Evolutionary conservation across 2,113 vertebrate genomes (phyloP).

Genomic region (Meriones unguiculatus): DNA sequence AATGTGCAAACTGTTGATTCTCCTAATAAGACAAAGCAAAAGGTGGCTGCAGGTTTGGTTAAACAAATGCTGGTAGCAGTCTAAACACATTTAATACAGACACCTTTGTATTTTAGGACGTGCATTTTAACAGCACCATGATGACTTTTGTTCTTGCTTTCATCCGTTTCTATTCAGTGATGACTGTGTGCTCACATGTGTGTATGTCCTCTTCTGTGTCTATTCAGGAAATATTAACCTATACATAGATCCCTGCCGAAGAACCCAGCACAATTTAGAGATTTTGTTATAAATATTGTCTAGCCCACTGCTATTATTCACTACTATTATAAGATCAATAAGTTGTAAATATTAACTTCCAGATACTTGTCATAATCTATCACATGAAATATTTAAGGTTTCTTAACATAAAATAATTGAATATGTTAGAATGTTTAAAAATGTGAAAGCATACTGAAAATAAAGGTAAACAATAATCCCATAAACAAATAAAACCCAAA

Average conservation of each 20-base stretch:
- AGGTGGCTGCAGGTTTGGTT: background rate
- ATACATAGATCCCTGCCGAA: background rate
- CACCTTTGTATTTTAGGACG: background rate
- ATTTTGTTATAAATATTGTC: background rate
- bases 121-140: background rate
- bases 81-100: background rate
- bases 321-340: background rate
- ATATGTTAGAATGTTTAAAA: constrained; percentile 4
- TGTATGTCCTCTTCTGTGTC: background rate
- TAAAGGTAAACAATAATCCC: background rate
- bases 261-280: background rate
- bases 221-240: constrained; percentile 12
- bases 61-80: background rate
- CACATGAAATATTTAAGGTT: constrained; percentile 13
- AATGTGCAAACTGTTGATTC: background rate
- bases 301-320: background rate
- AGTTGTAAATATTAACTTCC: background rate
- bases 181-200: too few relatives aligned
- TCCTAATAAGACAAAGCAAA: background rate
- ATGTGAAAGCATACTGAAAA: background rate
- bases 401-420: constrained; percentile 34
- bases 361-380: background rate
- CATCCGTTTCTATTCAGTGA: too few relatives aligned
- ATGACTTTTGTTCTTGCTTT: background rate
- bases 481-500: background rate